These are phyloP conservation scores for Mixornis gularis DNA, from an alignment of 2,113 vertebrate genomes.

Conservation along the genomic window DNA sequence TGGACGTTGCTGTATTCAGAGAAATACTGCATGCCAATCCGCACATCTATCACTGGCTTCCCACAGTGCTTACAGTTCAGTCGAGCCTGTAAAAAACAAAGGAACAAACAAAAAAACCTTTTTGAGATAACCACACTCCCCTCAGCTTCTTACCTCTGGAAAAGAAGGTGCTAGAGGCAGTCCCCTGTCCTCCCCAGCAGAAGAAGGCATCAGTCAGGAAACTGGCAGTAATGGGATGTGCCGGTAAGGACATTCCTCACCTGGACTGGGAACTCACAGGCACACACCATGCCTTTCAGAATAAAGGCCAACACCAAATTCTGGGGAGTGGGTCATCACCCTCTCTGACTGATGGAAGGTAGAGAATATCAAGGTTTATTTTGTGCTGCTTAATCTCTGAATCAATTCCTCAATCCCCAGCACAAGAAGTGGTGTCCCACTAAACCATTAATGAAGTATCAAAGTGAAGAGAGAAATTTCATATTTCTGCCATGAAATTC, in stretches of 20 bases:
- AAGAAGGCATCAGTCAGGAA: neutral
- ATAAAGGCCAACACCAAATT: neutral
- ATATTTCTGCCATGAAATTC: neutral
- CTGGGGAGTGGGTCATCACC: neutral
- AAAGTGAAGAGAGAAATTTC: neutral
- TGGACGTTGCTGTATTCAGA: slow-evolving; percentile 99
- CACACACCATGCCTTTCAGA: neutral
- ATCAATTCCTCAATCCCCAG: neutral
- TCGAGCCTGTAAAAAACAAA: slow-evolving; percentile 79
- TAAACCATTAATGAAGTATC: neutral
- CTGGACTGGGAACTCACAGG: accelerated
- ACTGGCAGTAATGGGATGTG: neutral
- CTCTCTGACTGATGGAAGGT: neutral
- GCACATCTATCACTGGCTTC: slow-evolving; percentile 96
- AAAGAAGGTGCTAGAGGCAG: neutral
- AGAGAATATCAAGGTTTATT: neutral
- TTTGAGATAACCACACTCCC: neutral
- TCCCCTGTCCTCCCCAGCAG: neutral
- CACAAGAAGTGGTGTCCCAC: neutral
- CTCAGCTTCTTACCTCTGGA: neutral
- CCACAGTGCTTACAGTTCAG: slow-evolving; percentile 99
- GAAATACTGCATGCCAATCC: slow-evolving; percentile 99
- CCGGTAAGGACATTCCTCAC: neutral
- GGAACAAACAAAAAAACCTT: neutral
- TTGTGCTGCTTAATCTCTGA: neutral